A percentile compares a stretch with the other conserved stretches of the same genome.
These are phyloP conservation scores for Cataglyphis albicans DNA, from an alignment of 2,888 invertebrate genomes.

Conservation along the genomic window DNA sequence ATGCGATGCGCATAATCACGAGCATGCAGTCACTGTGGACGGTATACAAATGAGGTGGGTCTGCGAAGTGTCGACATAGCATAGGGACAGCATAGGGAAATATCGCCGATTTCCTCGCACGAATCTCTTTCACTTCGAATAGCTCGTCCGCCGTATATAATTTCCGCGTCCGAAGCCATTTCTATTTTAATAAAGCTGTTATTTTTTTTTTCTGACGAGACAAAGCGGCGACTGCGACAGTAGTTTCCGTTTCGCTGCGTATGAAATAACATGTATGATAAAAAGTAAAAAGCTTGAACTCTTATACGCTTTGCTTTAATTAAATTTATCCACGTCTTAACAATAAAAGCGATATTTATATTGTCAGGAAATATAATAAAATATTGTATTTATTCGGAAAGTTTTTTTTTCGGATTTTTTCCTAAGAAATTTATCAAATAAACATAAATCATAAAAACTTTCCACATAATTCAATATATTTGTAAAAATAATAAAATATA, in stretches of 20 bases:
- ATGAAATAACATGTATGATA: not conserved
- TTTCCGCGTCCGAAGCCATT: slow-evolving; percentile 55
- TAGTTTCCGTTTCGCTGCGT: not conserved
- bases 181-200: slow-evolving; percentile 64
- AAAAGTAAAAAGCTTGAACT: not conserved
- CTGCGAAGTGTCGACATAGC: slow-evolving; percentile 55
- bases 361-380: not conserved
- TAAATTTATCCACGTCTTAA: not conserved
- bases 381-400: not conserved
- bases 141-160: slow-evolving; percentile 6
- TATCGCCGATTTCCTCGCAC: slow-evolving; percentile 44
- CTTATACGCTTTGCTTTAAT: not conserved
- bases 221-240: not conserved
- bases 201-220: slow-evolving; percentile 35
- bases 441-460: not conserved
- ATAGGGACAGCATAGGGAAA: slow-evolving; percentile 55
- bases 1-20: slow-evolving; percentile 32
- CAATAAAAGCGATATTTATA: not conserved
- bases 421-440: not conserved
- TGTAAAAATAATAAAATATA: not conserved
- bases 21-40: slow-evolving; percentile 11
- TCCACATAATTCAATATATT: not conserved
- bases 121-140: slow-evolving; percentile 56
- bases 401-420: not conserved
- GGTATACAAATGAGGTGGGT: slow-evolving; percentile 60